Conservation (phyloP, 2,113 vertebrate species). For the Pteruthius melanotis region DNA sequence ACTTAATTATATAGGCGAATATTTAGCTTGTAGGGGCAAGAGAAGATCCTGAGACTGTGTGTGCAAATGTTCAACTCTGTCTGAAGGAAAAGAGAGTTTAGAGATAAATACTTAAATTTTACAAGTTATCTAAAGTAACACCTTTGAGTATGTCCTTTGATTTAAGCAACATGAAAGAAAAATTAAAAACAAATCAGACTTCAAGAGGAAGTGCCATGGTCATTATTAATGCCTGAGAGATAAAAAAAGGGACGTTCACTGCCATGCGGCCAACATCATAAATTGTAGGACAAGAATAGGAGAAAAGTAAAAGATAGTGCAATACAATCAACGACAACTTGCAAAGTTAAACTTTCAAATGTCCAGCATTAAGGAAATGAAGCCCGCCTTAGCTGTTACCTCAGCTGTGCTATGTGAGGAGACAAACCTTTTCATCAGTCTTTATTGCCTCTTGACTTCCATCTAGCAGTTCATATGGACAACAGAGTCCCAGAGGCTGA, state of each 20-base stretch:
- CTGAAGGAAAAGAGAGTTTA: background rate
- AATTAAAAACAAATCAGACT: background rate
- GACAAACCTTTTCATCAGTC: background rate
- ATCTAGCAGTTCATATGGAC: background rate
- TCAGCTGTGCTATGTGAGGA: background rate
- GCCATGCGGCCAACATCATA: background rate
- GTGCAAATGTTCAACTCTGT: background rate
- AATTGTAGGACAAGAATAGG: background rate
- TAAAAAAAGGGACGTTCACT: background rate
- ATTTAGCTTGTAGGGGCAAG: background rate
- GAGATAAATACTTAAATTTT: background rate
- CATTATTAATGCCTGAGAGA: background rate
- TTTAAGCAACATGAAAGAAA: background rate
- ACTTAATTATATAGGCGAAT: background rate
- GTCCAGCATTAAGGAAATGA: background rate
- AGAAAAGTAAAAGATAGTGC: background rate
- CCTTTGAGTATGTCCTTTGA: background rate
- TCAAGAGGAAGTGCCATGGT: background rate
- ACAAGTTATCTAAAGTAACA: background rate
- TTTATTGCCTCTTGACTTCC: background rate
- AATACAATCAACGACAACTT: background rate
- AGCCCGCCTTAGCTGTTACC: background rate
- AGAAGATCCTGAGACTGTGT: background rate
- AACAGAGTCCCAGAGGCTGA: background rate
- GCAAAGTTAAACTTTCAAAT: background rate